Base-by-base conservation (phyloP, 2,888 invertebrate genomes). In the Plagiodera versicolora region DNA sequence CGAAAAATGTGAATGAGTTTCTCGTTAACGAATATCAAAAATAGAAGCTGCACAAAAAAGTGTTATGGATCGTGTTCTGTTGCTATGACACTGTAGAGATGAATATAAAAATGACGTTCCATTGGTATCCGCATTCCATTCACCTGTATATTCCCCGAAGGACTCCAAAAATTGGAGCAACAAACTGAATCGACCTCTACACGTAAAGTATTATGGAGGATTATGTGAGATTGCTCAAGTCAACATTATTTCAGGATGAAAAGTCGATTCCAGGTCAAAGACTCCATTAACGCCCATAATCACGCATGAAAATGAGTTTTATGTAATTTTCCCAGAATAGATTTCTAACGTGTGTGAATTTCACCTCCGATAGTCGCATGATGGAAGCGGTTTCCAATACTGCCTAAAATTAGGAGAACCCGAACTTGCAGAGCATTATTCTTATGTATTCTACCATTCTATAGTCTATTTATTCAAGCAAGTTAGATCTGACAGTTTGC, bases 301-400 rank as follows among this genome's bases (percentile, higher is more conserved):
- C 24, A 57, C 39, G 49, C 14, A 19, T n/a, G 17, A 18, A 32
- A 58, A 48, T 28, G 14, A 32, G 30, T 49, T 46, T 47, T 20
- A 46, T 53, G 58, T 53, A 58, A 53, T 53, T 58, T 47, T 44
- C 59, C 44, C 24, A 16, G 54, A 58, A 58, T 58, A 58, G 58
- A 58, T 32, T 32, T 19, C 17, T 19, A 46, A 53, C 47, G 53
- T 52, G 32, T 32, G 11, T 30, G n/a, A 14, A 17, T 19, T 16
- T 14, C 46, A 45, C 20, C 32, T 46, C 32, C 30, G 32, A 30
- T 3, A 30, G 17, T 47, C 32, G 5, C 9, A 16, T 32, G 18
- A 28, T 18, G 16, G 10, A 1, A 2, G n/a, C 10, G 20, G 10
- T 20, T 24, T 3, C 6, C 24, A 24, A 6, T 24, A 24, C 24